A percentile compares a stretch with the other conserved stretches of the same genome.
phyloP scores from a whole-genome alignment of 2,888 invertebrate species.

The Cephonodes hylas region DNA sequence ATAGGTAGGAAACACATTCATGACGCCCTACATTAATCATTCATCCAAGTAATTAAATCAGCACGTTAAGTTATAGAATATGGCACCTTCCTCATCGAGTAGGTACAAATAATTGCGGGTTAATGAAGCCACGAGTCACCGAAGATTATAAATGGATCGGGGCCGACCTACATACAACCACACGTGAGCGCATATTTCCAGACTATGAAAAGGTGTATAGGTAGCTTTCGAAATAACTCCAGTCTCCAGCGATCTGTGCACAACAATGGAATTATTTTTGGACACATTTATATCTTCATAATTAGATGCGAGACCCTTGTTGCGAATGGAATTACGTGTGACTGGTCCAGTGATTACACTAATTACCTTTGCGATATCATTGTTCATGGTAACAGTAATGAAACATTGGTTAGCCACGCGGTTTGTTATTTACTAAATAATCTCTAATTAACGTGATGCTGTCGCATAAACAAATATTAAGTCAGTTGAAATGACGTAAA shows the following conservation, averaged over 20 bases:
- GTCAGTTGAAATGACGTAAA: no score
- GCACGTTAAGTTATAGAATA: neutral
- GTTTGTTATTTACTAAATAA: neutral
- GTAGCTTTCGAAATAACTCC: constrained; percentile 63
- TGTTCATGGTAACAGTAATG: constrained; percentile 10
- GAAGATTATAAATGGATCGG: constrained; percentile 63
- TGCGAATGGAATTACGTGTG: neutral
- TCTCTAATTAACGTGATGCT: neutral
- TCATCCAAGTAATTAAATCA: neutral
- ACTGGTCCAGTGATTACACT: constrained; percentile 2
- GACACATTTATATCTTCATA: neutral
- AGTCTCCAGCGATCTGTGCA: constrained; percentile 26
- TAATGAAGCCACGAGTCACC: constrained; percentile 60
- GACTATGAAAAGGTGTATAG: constrained; percentile 60
- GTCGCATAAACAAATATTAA: no score
- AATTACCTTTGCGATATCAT: constrained; percentile 16
- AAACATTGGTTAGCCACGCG: neutral
- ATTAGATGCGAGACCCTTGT: constrained; percentile 2
- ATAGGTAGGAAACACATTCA: neutral
- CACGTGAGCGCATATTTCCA: constrained; percentile 69
- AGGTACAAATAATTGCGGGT: neutral
- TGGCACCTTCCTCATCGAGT: neutral
- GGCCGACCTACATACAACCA: constrained; percentile 69
- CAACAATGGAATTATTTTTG: constrained; percentile 30
- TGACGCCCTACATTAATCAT: neutral